Conservation (phyloP, 1,140 invertebrate genomes). For the Zaprionus lachaisei region DNA sequence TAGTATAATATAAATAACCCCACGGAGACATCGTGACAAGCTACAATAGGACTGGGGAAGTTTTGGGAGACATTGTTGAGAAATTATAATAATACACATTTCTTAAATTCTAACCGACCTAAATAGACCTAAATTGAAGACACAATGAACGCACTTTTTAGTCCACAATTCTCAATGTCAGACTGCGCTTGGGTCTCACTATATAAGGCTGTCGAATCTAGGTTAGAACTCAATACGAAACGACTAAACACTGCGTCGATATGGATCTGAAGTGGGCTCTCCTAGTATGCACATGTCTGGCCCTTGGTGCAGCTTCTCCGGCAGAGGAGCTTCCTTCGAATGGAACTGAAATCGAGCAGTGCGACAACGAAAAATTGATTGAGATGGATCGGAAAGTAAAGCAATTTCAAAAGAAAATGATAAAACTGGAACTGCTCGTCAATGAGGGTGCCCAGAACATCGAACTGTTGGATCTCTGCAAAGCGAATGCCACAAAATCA, state of each 20-base stretch:
- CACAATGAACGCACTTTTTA: not conserved
- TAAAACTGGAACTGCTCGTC: not conserved
- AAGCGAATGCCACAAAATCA: not conserved
- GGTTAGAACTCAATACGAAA: not conserved
- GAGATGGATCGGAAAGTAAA: not conserved
- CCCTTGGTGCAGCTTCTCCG: not conserved
- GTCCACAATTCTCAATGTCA: not conserved
- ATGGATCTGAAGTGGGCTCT: not conserved
- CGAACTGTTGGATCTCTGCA: not conserved
- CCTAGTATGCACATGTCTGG: not conserved
- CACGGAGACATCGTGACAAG: not conserved
- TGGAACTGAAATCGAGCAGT: not conserved
- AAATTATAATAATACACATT: not conserved
- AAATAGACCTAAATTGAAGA: constrained; percentile 7
- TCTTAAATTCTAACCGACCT: not conserved
- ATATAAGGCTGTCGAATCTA: not conserved
- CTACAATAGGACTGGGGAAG: not conserved
- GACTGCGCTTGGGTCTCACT: not conserved
- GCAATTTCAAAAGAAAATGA: not conserved
- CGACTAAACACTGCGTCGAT: not conserved
- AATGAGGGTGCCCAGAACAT: not conserved
- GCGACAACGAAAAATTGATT: not conserved
- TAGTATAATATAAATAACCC: not conserved
- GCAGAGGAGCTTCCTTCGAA: not conserved
- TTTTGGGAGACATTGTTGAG: not conserved